These are phyloP conservation scores for Dryoscopus gambensis DNA, from an alignment of 2,113 vertebrate genomes.

Conservation along the genomic window DNA sequence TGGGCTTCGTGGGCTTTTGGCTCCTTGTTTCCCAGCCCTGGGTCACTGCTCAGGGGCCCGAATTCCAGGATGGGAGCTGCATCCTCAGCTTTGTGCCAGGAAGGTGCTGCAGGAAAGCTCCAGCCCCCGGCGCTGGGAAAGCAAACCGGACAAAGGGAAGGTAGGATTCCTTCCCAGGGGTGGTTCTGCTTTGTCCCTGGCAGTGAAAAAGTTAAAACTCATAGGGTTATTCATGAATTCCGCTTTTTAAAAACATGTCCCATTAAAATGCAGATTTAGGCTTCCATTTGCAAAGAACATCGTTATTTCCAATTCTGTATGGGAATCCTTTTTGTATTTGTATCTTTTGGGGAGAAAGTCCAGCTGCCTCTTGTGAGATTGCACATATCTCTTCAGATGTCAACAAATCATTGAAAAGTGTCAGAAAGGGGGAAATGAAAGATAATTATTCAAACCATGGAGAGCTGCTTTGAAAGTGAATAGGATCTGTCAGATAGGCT, in stretches of 20 bases:
- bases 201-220: constrained; percentile 67
- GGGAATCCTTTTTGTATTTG: constrained; percentile 75
- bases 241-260: constrained; percentile 57
- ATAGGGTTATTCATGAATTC: constrained; percentile 56
- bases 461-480: constrained; percentile 80
- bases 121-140: not conserved
- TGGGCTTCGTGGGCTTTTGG: not conserved
- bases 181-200: constrained; percentile 3
- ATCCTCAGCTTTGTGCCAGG: not conserved
- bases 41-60: not conserved
- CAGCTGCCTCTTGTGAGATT: constrained; percentile 76
- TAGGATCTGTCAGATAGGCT: constrained; percentile 78
- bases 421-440: constrained; percentile 76
- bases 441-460: constrained; percentile 74
- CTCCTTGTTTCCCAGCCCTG: not conserved
- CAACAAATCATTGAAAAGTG: constrained; percentile 77
- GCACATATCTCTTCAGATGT: constrained; percentile 77
- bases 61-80: not conserved
- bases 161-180: constrained; percentile 10
- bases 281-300: constrained; percentile 71
- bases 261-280: constrained; percentile 76
- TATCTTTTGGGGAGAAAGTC: constrained; percentile 72
- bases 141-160: not conserved
- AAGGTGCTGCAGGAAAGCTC: not conserved
- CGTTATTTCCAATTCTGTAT: constrained; percentile 78